phyloP scores from a whole-genome alignment of 2,113 vertebrate species.

The Proteles cristata region DNA sequence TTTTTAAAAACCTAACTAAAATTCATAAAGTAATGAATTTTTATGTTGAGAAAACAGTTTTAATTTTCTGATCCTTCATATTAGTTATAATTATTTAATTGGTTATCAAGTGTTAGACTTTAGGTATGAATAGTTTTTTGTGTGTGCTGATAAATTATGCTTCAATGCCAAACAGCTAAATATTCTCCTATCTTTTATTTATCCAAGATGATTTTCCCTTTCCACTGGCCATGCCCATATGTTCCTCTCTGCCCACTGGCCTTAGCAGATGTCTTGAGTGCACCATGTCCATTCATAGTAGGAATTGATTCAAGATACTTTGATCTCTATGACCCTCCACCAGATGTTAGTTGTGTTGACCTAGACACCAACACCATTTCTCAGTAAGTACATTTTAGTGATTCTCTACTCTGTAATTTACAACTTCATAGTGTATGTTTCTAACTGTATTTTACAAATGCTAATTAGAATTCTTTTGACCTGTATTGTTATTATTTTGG shows the following conservation, averaged over 20 bases:
- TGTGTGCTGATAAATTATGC: constrained; percentile 53
- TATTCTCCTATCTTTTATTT: constrained; percentile 63
- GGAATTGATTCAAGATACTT: constrained; percentile 99
- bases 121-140: constrained; percentile 9
- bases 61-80: constrained; percentile 41
- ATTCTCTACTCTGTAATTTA: neutral
- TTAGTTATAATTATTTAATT: constrained; percentile 41
- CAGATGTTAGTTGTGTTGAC: constrained; percentile 98
- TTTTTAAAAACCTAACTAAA: constrained; percentile 43
- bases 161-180: constrained; percentile 5
- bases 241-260: constrained; percentile 98
- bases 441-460: constrained; percentile 44
- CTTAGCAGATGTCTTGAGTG: constrained; percentile 96
- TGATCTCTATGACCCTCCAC: constrained; percentile 97
- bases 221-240: constrained; percentile 99
- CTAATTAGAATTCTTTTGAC: constrained; percentile 12
- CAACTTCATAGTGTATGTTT: neutral
- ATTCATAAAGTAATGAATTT: constrained; percentile 44
- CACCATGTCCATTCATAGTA: constrained; percentile 98
- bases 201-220: constrained; percentile 98
- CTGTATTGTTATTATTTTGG: neutral
- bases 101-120: constrained; percentile 7
- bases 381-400: constrained; percentile 91
- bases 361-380: constrained; percentile 99
- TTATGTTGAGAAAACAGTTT: constrained; percentile 35